These are phyloP conservation scores for Rhombomys opimus DNA, from an alignment of 2,113 vertebrate species.

Conservation along the genomic window DNA sequence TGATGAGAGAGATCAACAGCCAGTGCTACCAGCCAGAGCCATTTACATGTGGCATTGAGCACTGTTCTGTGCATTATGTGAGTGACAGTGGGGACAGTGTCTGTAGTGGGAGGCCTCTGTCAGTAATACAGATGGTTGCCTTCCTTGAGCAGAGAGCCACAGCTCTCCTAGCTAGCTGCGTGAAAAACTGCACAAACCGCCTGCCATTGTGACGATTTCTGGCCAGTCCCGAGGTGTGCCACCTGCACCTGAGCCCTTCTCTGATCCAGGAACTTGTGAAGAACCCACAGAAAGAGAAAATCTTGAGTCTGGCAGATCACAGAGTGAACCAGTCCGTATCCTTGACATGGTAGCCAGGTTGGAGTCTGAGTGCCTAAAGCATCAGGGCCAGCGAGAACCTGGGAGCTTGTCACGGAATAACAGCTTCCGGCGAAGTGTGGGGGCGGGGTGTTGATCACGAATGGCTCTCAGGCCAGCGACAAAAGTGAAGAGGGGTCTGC, in stretches of 20 bases:
- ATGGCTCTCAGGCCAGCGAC: constrained; percentile 72
- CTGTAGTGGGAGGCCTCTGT: constrained; percentile 86
- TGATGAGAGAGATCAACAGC: constrained; percentile 83
- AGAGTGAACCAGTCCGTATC: constrained; percentile 90
- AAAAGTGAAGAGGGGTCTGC: constrained; percentile 11
- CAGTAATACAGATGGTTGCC: constrained; percentile 96
- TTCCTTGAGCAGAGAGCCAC: constrained; percentile 93
- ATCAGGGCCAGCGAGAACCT: constrained; percentile 86
- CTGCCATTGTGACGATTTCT: constrained; percentile 73
- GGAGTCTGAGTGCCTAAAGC: constrained; percentile 93
- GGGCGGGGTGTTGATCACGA: constrained; percentile 92
- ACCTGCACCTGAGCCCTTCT: constrained; percentile 71
- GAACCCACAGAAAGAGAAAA: constrained; percentile 42
- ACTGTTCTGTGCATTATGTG: constrained; percentile 86
- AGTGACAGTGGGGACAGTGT: constrained; percentile 70
- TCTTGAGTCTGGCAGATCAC: constrained; percentile 77
- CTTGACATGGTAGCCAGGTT: constrained; percentile 96
- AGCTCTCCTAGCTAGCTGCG: constrained; percentile 85
- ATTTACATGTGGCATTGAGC: constrained; percentile 85
- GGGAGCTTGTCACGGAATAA: constrained; percentile 90
- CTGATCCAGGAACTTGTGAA: constrained; percentile 67
- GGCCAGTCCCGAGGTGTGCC: constrained; percentile 78
- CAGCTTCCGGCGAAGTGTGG: constrained; percentile 92
- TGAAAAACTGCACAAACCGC: constrained; percentile 20
- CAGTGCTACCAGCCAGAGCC: constrained; percentile 85